These are phyloP conservation scores for Microcebus griseorufus DNA, from an alignment of 2,113 vertebrate species.

Conservation along the genomic window DNA sequence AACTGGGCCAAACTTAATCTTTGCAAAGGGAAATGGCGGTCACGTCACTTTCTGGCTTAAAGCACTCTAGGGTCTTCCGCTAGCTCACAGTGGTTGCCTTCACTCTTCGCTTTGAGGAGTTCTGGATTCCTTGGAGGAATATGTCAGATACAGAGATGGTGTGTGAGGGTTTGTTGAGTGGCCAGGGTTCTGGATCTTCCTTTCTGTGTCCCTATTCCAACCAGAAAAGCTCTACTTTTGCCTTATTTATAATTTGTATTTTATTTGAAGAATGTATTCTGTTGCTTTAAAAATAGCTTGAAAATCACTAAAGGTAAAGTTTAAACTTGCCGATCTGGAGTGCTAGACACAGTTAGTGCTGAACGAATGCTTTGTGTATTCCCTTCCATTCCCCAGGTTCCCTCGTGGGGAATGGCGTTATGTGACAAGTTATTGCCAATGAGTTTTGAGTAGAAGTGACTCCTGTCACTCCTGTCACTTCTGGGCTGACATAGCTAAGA, in stretches of 20 bases:
- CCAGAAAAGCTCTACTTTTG: background rate
- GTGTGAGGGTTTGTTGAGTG: fast-evolving
- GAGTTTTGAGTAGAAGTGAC: background rate
- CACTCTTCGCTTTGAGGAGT: background rate
- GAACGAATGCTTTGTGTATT: fast-evolving
- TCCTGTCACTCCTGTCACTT: background rate
- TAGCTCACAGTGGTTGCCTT: fast-evolving
- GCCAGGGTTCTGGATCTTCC: background rate
- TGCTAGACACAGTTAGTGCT: background rate
- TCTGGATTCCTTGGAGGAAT: no score
- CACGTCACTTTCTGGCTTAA: no score
- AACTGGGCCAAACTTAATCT: fast-evolving
- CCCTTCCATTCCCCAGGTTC: background rate
- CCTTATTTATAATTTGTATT: background rate
- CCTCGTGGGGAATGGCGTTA: background rate
- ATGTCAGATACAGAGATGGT: fast-evolving
- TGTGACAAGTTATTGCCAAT: background rate
- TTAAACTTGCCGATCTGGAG: background rate
- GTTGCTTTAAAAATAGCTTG: background rate
- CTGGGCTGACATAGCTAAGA: background rate
- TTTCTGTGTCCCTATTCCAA: background rate
- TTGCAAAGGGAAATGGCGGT: background rate
- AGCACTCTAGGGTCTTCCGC: fast-evolving
- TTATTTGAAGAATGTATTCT: background rate
- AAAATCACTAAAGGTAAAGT: background rate